A percentile compares a stretch with the other conserved stretches of the same genome.
Conservation (phyloP, 2,113 vertebrate species). For the Syngnathus floridae region DNA sequence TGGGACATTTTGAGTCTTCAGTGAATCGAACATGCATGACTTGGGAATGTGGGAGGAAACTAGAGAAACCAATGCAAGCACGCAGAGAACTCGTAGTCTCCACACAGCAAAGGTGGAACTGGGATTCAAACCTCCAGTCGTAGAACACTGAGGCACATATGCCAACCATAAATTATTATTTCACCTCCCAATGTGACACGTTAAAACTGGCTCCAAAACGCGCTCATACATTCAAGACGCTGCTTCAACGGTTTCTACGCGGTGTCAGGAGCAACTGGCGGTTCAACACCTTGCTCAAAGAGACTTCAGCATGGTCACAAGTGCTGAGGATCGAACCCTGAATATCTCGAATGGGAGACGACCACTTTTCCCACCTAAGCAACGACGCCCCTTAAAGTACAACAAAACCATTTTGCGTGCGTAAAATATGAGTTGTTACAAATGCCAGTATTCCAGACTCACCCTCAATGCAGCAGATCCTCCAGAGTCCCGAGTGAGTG, state of each 20-base stretch:
- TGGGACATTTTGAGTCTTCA: too few relatives aligned
- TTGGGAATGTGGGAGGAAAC: too few relatives aligned
- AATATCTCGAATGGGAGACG: background rate
- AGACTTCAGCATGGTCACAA: background rate
- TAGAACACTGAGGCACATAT: too few relatives aligned
- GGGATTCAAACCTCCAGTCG: too few relatives aligned
- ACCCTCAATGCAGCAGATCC: conserved; percentile 96
- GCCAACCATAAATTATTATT: background rate
- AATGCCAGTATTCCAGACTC: conserved; percentile 22
- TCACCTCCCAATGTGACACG: background rate
- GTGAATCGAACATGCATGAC: too few relatives aligned
- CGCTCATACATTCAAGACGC: background rate
- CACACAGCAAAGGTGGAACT: background rate
- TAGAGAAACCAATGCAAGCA: background rate
- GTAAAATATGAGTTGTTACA: background rate
- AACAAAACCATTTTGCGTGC: background rate
- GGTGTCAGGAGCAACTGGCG: background rate
- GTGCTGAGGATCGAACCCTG: background rate
- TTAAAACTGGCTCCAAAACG: background rate
- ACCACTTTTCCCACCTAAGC: background rate
- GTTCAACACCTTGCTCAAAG: background rate
- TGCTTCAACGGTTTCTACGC: background rate
- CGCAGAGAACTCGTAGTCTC: background rate
- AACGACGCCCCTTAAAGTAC: background rate
- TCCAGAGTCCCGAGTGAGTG: conserved; percentile 95